Evolutionary conservation across 2,797 vertebrate genomes (phyloP).

Genomic region (Liparis tanakae): DNA sequence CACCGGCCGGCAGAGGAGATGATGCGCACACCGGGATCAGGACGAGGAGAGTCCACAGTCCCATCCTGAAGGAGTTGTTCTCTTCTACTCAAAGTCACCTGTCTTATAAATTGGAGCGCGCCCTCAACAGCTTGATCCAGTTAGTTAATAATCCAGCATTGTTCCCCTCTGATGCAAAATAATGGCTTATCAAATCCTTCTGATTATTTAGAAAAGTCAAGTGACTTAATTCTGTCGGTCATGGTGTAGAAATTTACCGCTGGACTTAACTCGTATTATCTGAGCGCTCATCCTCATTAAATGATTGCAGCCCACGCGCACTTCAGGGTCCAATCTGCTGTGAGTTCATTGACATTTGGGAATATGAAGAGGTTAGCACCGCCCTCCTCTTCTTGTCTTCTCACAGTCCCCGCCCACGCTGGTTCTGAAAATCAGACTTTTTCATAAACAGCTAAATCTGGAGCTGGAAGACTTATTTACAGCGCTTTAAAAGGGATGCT

Average conservation of each 20-base stretch:
- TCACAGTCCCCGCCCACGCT: constrained; percentile 47
- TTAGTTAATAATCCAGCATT: constrained; percentile 8
- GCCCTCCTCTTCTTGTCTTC: constrained; percentile 57
- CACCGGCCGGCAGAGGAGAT: constrained; percentile 62
- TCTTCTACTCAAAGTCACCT: constrained; percentile 22
- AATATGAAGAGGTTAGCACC: constrained; percentile 59
- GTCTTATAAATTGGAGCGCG: not conserved
- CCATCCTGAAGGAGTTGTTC: constrained; percentile 58
- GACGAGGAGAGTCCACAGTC: constrained; percentile 62
- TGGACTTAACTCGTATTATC: not conserved
- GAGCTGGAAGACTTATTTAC: not conserved
- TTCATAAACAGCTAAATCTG: not conserved
- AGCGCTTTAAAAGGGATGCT: not conserved
- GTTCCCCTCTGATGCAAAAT: not conserved
- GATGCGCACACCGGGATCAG: constrained; percentile 60
- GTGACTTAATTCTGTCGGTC: constrained; percentile 1
- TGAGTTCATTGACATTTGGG: constrained; percentile 65
- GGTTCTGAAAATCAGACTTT: constrained; percentile 14
- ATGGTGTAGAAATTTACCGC: not conserved
- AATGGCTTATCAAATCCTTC: not conserved
- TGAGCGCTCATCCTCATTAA: constrained; percentile 10
- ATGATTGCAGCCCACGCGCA: constrained; percentile 26
- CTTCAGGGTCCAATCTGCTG: constrained; percentile 32
- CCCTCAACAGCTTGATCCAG: constrained; percentile 5
- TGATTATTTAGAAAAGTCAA: not conserved